phyloP scores from a whole-genome alignment of 2,113 vertebrate species.

The Uria aalge region DNA sequence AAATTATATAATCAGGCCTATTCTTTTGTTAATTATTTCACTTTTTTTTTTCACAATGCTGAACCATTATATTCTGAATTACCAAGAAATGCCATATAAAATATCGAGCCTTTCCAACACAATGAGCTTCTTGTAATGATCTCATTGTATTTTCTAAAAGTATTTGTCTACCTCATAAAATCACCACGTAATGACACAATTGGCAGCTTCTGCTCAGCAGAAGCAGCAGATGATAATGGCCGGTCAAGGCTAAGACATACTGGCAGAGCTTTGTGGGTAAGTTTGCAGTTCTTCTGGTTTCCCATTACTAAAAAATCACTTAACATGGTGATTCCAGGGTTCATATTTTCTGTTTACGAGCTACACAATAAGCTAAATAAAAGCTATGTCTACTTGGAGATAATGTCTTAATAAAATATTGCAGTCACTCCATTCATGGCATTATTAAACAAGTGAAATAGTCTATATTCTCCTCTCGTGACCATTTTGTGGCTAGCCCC shows the following conservation, averaged over 20 bases:
- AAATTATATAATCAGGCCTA: not conserved
- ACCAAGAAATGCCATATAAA: not conserved
- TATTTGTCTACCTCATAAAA: slow-evolving; percentile 46
- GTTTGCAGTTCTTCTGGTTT: not conserved
- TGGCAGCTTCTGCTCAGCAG: not conserved
- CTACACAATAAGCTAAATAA: not conserved
- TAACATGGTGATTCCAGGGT: not conserved
- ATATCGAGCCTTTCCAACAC: not conserved
- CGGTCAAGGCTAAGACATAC: slow-evolving; percentile 25
- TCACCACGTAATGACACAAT: not conserved
- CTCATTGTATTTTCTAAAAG: slow-evolving; percentile 10
- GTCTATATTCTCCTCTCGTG: not conserved
- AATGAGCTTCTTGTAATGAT: not conserved
- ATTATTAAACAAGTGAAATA: not conserved
- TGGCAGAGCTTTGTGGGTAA: not conserved
- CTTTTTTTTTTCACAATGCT: not conserved
- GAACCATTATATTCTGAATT: not conserved
- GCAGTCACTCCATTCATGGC: not conserved
- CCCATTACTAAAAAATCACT: not conserved
- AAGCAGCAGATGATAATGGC: not conserved
- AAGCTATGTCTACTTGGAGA: not conserved
- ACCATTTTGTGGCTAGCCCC: not conserved
- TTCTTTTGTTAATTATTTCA: not conserved
- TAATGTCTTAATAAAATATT: not conserved
- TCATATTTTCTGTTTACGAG: not conserved